Evolutionary conservation across 2,113 vertebrate species (phyloP), one percentile per base, ranked within the genome.

Genomic region (Sebastes fasciatus): DNA sequence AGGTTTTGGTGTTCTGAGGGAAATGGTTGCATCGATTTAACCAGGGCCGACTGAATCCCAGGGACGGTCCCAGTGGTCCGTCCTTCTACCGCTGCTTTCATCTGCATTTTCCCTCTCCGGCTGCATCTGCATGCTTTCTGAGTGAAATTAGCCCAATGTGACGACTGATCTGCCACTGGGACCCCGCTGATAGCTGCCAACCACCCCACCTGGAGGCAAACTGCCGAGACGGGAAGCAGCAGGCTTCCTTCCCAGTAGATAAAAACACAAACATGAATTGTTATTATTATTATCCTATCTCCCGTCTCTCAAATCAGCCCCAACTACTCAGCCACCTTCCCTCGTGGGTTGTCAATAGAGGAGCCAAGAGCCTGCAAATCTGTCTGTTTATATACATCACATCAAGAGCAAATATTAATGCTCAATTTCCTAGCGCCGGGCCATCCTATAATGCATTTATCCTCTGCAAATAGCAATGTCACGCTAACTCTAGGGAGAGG

Each of bases 381-480:
- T 88, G 87, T 90, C 91, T 94, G 92, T 91, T 95, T 93, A 94
- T 93, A 91, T 91, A 92, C 90, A 89, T 92, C 87, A 91, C 87
- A 91, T 90, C 93, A 94, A 93, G 86, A 89, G 89, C 92, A 94
- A 94, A 94, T 93, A 94, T 94, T 93, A 94, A 94, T 92, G 91
- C 92, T 86, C 93, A 89, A 91, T 93, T 95, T 94, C 91, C 93
- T 86, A 92, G 92, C 93, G 89, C 91, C 89, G 91, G 87, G 89
- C 86, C 85, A 86, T 92, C 91, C 87, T 62, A 91, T 94, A 94
- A 93, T 93, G 90, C 91, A 93, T 94, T 95, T 95, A 92, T 94
- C 89, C 93, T 94, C 88, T 84, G 90, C 92, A 94, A 95, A 95
- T 93, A 93, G 92, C 93, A 94, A 95, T 94, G 94, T 92, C 94